Conservation (phyloP, 2,888 invertebrate species). For the Melipona beecheii region DNA sequence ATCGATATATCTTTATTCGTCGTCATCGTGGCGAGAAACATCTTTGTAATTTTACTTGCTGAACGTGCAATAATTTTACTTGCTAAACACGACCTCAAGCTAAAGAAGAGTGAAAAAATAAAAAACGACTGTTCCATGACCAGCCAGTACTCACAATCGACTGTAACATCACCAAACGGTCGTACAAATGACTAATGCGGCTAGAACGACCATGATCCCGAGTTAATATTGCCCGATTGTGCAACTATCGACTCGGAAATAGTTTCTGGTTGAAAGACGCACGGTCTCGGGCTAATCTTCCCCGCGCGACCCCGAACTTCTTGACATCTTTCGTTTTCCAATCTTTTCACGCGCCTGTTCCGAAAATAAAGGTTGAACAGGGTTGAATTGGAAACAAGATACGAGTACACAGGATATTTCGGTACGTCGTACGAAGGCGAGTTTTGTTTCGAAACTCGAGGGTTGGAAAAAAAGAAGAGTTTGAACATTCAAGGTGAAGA, state of each 20-base stretch:
- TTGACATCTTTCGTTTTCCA: background rate
- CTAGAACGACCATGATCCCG: constrained; percentile 44
- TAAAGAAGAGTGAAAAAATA: background rate
- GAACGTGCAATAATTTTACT: background rate
- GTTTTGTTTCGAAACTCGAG: background rate
- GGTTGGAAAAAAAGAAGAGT: background rate
- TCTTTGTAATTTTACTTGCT: too few relatives aligned
- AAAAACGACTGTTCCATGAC: background rate
- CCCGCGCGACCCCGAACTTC: background rate
- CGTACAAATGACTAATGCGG: constrained; percentile 34
- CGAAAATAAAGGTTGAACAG: background rate
- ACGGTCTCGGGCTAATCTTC: background rate
- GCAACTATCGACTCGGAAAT: constrained; percentile 65
- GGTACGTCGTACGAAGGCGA: background rate
- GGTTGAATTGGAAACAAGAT: background rate
- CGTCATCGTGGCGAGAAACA: too few relatives aligned
- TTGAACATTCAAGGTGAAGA: background rate
- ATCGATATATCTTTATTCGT: too few relatives aligned
- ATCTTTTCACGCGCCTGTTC: background rate
- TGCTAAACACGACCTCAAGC: background rate
- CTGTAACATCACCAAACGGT: background rate
- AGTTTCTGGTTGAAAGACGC: constrained; percentile 44
- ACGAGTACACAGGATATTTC: constrained; percentile 11
- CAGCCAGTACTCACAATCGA: constrained; percentile 5
- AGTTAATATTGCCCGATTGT: constrained; percentile 66